Evolutionary conservation across 1,140 invertebrate species (phyloP), one percentile per base, ranked within the genome.

Genomic region (Marisa cornuarietis): DNA sequence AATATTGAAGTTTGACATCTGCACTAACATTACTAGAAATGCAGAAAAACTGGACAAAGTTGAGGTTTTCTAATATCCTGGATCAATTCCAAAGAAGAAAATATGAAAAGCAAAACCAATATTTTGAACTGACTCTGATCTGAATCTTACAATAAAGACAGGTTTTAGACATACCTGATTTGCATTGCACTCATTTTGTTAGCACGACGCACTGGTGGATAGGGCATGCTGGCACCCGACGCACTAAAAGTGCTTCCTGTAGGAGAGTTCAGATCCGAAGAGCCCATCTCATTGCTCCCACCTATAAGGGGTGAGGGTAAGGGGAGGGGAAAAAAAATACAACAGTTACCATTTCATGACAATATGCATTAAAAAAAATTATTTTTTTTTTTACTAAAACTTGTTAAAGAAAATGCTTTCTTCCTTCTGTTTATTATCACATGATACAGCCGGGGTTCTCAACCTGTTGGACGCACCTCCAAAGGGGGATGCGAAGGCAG

Each of bases 141-240:
- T 22, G 18, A n/a, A 22, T 52, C 51, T 72, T 22, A 74, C 75
- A 66, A 74, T 66, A 26, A 73, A 49, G 72, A n/a, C 65, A 76
- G 2, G 2, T 42, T 63, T 42, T 58, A 51, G 84, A 90, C 66
- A 52, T 85, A 91, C 91, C 91, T 89, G 31, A 92, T 92, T 79
- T 92, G 90, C 91, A 92, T 91, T 51, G 91, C 88, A 82, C 86
- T 89, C 83, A 91, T 88, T 79, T 91, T 91, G 76, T 84, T 85
- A 11, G 81, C 76, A 62, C 86, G 82, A 66, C 87, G 69, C 14
- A 87, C 81, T 79, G 84, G 86, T n/a, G 88, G 87, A 62, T 80
- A 84, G 22, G 80, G 81, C 63, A 51, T 49, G 49, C 16, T 54
- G 65, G 63, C 22, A 26, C 49, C 58, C 11, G 42, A 22, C 16